Evolutionary conservation across 2,888 invertebrate genomes (phyloP), one percentile per base, ranked within the genome.

Genomic region (Aphodius granarius): DNA sequence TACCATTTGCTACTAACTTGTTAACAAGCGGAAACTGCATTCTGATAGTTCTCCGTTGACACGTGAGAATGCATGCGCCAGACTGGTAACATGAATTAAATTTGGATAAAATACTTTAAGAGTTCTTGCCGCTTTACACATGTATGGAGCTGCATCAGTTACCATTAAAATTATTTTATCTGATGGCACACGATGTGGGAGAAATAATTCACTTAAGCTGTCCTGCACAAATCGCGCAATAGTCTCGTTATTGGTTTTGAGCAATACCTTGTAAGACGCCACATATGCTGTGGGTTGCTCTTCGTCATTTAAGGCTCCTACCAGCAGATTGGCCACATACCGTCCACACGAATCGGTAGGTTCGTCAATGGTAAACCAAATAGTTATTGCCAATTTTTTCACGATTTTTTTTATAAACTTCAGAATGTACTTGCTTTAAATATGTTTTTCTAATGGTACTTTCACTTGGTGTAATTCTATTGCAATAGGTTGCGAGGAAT

Each of bases 51-150:
- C 83, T 82, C 6, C n/a, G n/a, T 81, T 81, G 5, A 83, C 80
- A 71, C 79, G 64, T 73, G 84, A 79, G 9, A 83, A 43, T 20
- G 78, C 80, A 75, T 82, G 82, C 16, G 81, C 81, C 15, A 81
- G 23, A 77, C 83, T 83, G 22, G 83, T 83, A 16, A 82, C 72
- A 73, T 83, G 82, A 5, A 83, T 43, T 71, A 84, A 70, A 74
- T 81, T 81, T 5, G 80, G 80, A 72, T 80, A 81, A 20, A 81
- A 80, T 21, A 78, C 71, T 78, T 83, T 80, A 63, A 82, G 70
- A 70, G 73, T 75, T 75, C 78, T 72, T 70, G 75, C 80, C 64
- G 81, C 81, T 79, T 82, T 81, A 19, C 81, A 66, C 80, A 81
- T 82, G 73, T 82, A 81, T 6, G 78, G 71, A 66, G 80, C 81